These are phyloP conservation scores for Bombycilla garrulus DNA, from an alignment of 2,113 vertebrate species.

Conservation along the genomic window DNA sequence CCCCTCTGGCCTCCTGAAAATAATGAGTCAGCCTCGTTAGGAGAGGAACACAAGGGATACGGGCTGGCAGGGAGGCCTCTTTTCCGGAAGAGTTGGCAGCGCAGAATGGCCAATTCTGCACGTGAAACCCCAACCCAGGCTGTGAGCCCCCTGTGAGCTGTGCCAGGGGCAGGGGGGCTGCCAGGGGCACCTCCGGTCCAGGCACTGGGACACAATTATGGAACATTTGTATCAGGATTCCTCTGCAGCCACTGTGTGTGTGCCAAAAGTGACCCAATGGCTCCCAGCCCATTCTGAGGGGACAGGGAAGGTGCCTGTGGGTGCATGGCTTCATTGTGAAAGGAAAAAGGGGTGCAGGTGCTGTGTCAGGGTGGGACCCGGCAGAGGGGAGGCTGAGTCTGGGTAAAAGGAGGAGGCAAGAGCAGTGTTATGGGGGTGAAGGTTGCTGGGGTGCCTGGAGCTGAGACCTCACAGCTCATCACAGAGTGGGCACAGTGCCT, in stretches of 20 bases:
- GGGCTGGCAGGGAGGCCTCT: not conserved
- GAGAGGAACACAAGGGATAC: not conserved
- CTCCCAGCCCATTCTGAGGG: rapidly evolving
- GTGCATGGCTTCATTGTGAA: not conserved
- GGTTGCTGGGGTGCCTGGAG: not conserved
- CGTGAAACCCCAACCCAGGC: not conserved
- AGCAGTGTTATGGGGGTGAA: rapidly evolving
- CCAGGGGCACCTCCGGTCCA: not conserved
- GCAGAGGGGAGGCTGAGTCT: not conserved
- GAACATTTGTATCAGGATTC: not conserved
- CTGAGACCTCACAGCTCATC: not conserved
- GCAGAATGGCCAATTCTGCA: rapidly evolving
- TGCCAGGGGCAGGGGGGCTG: not conserved
- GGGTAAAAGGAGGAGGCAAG: not conserved
- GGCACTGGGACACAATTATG: not conserved
- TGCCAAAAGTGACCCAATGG: not conserved
- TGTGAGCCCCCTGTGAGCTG: not conserved
- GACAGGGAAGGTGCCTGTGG: rapidly evolving
- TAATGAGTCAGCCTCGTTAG: conserved; percentile 45
- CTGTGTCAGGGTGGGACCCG: rapidly evolving
- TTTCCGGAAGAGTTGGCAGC: not conserved
- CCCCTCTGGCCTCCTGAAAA: not conserved
- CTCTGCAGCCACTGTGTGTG: not conserved
- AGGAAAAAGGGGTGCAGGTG: not conserved
- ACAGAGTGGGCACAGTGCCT: not conserved